phyloP scores from a whole-genome alignment of 2,113 vertebrate genomes.

The Alethe castanea region DNA sequence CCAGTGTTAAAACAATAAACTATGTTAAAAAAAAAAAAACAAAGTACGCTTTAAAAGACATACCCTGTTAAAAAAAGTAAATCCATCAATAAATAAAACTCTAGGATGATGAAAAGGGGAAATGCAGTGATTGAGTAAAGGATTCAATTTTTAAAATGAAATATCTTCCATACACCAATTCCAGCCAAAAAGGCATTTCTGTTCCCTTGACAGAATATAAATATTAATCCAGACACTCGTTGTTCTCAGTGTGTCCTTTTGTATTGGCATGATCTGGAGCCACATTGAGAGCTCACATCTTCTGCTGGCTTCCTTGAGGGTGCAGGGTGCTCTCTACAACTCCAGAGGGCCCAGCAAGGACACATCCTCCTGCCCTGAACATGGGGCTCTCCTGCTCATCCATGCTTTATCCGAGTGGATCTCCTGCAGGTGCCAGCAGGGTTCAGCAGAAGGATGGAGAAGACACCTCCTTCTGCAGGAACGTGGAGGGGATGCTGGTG shows the following conservation, averaged over 20 bases:
- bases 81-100: background rate
- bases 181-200: slow-evolving; percentile 37
- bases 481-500: background rate
- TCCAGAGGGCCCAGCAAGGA: background rate
- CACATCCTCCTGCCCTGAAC: accelerated
- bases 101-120: background rate
- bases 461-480: background rate
- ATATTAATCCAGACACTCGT: slow-evolving; percentile 16
- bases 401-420: accelerated
- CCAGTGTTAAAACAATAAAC: background rate
- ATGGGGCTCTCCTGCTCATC: background rate
- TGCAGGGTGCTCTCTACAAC: background rate
- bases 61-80: background rate
- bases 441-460: background rate
- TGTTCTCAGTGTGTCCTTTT: slow-evolving; percentile 20
- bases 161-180: background rate
- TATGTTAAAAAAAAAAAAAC: background rate
- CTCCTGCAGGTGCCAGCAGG: background rate
- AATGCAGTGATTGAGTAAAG: background rate
- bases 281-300: background rate
- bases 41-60: background rate
- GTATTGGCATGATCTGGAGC: background rate
- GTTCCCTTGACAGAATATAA: slow-evolving; percentile 14
- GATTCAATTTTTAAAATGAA: slow-evolving; percentile 5
- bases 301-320: background rate